Percentiles rank a stretch among this genome's conserved stretches.
Conservation (phyloP, 2,797 vertebrate genomes). For the Cichlasoma orientale region DNA sequence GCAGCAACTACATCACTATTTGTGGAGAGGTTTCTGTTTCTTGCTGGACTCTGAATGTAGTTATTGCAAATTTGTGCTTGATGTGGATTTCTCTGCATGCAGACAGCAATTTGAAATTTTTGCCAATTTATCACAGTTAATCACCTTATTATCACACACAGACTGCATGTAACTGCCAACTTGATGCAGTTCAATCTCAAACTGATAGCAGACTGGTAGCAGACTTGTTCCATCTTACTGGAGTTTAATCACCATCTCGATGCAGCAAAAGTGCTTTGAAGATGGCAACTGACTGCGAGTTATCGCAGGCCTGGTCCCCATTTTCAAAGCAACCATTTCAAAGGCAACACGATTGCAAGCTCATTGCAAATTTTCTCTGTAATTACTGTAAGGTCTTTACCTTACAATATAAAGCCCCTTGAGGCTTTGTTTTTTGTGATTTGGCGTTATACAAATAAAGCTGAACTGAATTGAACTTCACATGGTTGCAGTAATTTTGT, state of each 20-base stretch:
- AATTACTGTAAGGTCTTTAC: too few relatives aligned
- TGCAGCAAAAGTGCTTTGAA: not conserved
- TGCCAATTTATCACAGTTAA: not conserved
- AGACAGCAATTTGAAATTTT: not conserved
- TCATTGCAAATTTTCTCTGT: not conserved
- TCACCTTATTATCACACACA: not conserved
- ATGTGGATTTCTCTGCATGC: not conserved
- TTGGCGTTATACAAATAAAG: too few relatives aligned
- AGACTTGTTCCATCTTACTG: not conserved
- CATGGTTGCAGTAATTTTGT: not conserved
- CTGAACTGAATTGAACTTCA: too few relatives aligned
- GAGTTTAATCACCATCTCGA: not conserved
- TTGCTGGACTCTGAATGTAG: too few relatives aligned
- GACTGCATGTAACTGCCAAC: not conserved
- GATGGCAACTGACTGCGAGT: not conserved
- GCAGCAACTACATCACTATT: too few relatives aligned
- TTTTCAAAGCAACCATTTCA: not conserved
- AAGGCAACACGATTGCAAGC: not conserved
- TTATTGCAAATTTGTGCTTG: too few relatives aligned
- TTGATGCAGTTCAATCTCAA: not conserved
- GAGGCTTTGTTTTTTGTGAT: too few relatives aligned
- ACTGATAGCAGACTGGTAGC: not conserved
- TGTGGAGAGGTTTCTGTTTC: too few relatives aligned
- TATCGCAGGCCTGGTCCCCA: not conserved
- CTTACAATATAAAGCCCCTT: too few relatives aligned